A percentile compares a stretch with the other conserved stretches of the same genome.
phyloP scores from a whole-genome alignment of 1,140 invertebrate genomes.

The Musca domestica region DNA sequence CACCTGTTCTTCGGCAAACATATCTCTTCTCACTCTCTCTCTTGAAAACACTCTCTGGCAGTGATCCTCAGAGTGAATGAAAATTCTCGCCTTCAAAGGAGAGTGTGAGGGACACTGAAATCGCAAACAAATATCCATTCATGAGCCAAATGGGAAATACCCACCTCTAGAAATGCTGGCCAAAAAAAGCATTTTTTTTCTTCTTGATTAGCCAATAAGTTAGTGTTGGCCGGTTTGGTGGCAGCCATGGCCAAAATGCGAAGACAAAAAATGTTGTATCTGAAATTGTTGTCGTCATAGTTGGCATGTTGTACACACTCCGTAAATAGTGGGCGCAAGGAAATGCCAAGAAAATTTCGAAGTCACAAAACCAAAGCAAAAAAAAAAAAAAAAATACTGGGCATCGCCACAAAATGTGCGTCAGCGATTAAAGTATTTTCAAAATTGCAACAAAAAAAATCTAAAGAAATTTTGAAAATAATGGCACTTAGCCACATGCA shows the following conservation, averaged over 20 bases:
- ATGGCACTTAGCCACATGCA: conserved; percentile 13
- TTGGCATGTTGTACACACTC: no score
- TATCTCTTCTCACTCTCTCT: no score
- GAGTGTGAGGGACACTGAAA: neutral
- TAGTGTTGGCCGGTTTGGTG: neutral
- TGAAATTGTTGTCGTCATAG: no score
- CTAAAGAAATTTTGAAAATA: no score
- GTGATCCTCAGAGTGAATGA: conserved; percentile 6
- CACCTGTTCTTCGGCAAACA: conserved; percentile 4
- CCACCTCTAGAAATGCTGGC: conserved; percentile 8
- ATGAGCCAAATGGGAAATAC: conserved; percentile 18
- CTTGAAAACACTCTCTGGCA: neutral
- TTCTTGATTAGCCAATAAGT: conserved; percentile 8
- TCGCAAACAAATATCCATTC: neutral
- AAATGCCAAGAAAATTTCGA: conserved; percentile 11
- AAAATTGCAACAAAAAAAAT: neutral
- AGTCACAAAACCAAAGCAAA: neutral
- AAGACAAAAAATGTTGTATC: no score
- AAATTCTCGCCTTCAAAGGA: neutral
- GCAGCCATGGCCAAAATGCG: no score
- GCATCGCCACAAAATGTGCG: no score
- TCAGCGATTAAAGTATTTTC: conserved; percentile 2
- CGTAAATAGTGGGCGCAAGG: conserved; percentile 9
- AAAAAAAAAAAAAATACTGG: neutral
- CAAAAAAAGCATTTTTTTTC: conserved; percentile 9